Evolutionary conservation across 2,797 vertebrate genomes (phyloP), one percentile per base, ranked within the genome.

Genomic region (Enteromius argenteus): DNA sequence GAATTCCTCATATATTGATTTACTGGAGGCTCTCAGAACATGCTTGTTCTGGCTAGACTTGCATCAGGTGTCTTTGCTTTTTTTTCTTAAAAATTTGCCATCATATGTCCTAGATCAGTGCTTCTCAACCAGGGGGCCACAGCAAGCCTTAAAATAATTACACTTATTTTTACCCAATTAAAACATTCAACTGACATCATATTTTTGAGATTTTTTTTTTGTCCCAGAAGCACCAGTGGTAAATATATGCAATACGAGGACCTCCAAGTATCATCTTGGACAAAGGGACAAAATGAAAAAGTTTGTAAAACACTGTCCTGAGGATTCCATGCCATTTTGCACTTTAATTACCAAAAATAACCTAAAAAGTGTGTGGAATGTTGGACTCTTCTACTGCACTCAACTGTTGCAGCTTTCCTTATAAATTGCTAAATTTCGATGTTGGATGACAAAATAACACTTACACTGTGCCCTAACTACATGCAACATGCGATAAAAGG

Each of bases 1-100:
- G 58, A 75, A 85, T 80, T 88, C 46, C 74, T 86, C 77, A 80
- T 75, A 68, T 85, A 83, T 84, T 84, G 76, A 87, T 87, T 88
- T 83, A 83, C 76, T 74, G 69, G 72, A 80, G 77, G 75, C 58
- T 73, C 58, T 46, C 15, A 46, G 84, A 69, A 80, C n/a, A 27
- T 74, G 17, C 21, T 62, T 79, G 21, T 37, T 67, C 30, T 80
- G 23, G 62, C 64, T 53, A 53, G 42, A 53, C 44, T 23, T 51
- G 14, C 46, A 35, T 76, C 51, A 58, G 51, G 2, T 58, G 56
- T 58, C 51, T 15, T 58, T 72, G 30, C 72, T 27, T 5, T 7
- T 53, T 81, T 62, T 60, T 68, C 53, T 79, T 37, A 75, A 64
- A 51, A 68, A 81, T 69, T 64, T 79, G 79, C 69, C 64, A 67